phyloP scores from a whole-genome alignment of 2,888 invertebrate genomes.

The Lathronympha strigana region DNA sequence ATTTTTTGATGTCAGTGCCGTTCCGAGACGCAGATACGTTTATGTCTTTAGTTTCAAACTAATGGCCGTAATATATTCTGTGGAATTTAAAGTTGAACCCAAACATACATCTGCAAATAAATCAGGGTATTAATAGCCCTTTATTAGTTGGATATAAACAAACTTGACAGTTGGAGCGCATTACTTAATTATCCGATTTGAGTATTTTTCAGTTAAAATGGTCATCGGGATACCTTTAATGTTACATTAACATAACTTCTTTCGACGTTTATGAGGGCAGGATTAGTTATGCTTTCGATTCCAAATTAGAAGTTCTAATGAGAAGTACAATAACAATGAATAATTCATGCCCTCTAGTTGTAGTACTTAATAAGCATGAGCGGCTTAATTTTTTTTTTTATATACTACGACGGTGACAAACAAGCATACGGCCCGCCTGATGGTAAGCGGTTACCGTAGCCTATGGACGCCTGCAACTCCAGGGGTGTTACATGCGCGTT shows the following conservation, averaged over 20 bases:
- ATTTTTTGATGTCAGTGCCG: constrained; percentile 46
- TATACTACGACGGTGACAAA: too few species aligned
- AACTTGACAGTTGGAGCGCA: constrained; percentile 32
- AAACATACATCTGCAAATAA: constrained; percentile 30
- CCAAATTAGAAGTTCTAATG: constrained; percentile 58
- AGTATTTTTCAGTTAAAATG: constrained; percentile 27
- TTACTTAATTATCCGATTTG: constrained; percentile 28
- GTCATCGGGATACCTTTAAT: constrained; percentile 18
- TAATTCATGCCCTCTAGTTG: constrained; percentile 59
- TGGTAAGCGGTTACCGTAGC: too few species aligned
- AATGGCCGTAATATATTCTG: constrained; percentile 33
- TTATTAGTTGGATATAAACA: constrained; percentile 35
- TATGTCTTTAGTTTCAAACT: constrained; percentile 34
- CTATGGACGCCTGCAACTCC: too few species aligned
- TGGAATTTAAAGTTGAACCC: constrained; percentile 31
- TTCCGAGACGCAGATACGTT: constrained; percentile 18
- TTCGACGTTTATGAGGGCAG: constrained; percentile 45
- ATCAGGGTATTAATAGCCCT: constrained; percentile 36
- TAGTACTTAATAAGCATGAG: constrained; percentile 47
- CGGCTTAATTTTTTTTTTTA: too few species aligned
- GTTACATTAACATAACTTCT: constrained; percentile 34
- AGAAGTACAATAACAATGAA: constrained; percentile 59
- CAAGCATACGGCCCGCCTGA: too few species aligned
- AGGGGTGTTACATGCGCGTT: too few species aligned
- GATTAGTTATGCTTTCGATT: constrained; percentile 66